A percentile compares a stretch with the other conserved stretches of the same genome.
Evolutionary conservation across 2,888 invertebrate species (phyloP).

Genomic region (Agrochola litura): DNA sequence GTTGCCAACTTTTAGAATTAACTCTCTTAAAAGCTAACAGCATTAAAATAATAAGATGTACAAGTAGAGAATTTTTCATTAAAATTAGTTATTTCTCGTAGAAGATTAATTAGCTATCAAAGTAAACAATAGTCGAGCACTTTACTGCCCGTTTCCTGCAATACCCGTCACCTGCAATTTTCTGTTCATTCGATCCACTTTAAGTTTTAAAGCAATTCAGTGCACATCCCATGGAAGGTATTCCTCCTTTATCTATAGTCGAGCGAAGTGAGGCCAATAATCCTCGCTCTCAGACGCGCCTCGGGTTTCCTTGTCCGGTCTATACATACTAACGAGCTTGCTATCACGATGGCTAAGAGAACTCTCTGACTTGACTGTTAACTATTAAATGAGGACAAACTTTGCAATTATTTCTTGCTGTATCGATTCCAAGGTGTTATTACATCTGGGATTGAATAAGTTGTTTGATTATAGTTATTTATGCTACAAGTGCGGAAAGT

Average conservation of each 20-base stretch:
- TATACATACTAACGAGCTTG: slow-evolving; percentile 65
- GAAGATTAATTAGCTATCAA: not conserved
- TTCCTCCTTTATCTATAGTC: slow-evolving; percentile 56
- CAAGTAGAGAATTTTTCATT: not conserved
- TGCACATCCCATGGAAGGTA: slow-evolving; percentile 57
- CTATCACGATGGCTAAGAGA: slow-evolving; percentile 45
- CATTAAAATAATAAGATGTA: not conserved
- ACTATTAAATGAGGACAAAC: slow-evolving; percentile 42
- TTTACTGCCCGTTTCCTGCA: not conserved
- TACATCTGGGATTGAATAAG: not conserved
- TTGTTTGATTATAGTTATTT: not conserved
- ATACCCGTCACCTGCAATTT: slow-evolving; percentile 38
- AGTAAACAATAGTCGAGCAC: slow-evolving; percentile 9
- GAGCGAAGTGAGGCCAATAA: slow-evolving; percentile 57
- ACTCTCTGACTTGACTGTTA: slow-evolving; percentile 58
- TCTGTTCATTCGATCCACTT: slow-evolving; percentile 37
- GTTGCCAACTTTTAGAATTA: too few species aligned
- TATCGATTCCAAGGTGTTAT: slow-evolving; percentile 8
- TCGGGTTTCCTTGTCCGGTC: slow-evolving; percentile 56
- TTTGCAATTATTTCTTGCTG: slow-evolving; percentile 29
- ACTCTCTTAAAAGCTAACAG: not conserved
- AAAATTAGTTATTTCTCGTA: not conserved
- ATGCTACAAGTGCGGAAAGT: too few species aligned
- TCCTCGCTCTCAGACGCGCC: slow-evolving; percentile 53
- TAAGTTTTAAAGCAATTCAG: slow-evolving; percentile 62